A percentile compares a stretch with the other conserved stretches of the same genome.
phyloP scores from a whole-genome alignment of 2,797 vertebrate genomes.

The Spea hammondii region DNA sequence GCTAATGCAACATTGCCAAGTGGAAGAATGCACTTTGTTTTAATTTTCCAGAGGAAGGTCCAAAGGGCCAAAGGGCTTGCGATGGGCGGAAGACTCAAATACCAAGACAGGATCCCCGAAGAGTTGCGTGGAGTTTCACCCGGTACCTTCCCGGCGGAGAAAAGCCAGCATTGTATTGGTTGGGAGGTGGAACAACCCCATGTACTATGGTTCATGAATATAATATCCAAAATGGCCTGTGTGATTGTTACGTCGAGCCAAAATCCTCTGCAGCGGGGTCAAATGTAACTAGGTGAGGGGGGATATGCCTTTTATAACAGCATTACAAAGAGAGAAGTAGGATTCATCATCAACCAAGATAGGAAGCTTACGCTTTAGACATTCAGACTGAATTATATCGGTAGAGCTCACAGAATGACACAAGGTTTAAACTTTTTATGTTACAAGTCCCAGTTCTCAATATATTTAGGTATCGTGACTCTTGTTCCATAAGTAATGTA shows the following conservation, averaged over 20 bases:
- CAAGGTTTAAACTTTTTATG: no score
- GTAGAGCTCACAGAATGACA: no score
- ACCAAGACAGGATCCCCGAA: background rate
- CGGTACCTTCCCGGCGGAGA: background rate
- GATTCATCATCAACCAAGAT: background rate
- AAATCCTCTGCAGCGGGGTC: no score
- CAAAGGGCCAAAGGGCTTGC: slow-evolving; percentile 56
- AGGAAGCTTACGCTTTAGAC: no score
- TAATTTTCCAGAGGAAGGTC: slow-evolving; percentile 54
- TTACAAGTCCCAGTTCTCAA: no score
- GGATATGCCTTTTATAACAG: no score
- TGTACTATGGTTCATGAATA: background rate
- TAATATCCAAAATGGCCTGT: background rate
- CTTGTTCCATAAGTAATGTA: no score
- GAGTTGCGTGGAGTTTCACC: background rate
- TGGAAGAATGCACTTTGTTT: slow-evolving; percentile 63
- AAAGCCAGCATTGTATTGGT: background rate
- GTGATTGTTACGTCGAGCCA: no score
- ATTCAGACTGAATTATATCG: no score
- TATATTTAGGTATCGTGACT: no score
- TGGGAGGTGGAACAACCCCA: background rate
- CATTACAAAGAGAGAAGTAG: no score
- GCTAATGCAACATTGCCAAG: slow-evolving; percentile 58
- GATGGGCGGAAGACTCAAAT: background rate
- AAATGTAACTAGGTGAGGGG: no score